Percentiles rank a stretch among this genome's conserved stretches.
phyloP scores from a whole-genome alignment of 2,797 vertebrate genomes.

The Alosa sapidissima region DNA sequence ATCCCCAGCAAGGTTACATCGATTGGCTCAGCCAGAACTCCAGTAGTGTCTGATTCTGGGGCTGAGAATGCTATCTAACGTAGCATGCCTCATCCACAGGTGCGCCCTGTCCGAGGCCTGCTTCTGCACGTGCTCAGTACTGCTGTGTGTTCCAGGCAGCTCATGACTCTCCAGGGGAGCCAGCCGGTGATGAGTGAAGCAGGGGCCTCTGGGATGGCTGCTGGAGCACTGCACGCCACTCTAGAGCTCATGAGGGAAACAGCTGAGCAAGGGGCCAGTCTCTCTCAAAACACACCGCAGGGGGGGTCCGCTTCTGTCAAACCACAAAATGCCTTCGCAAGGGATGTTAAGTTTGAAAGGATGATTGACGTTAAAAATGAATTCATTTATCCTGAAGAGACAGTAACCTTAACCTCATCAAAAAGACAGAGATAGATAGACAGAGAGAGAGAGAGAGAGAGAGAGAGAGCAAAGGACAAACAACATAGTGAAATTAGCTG shows the following conservation, averaged over 20 bases:
- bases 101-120: neutral
- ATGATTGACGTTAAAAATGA: neutral
- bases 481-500: neutral
- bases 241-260: conserved; percentile 25
- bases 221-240: conserved; percentile 44
- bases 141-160: conserved; percentile 47
- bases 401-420: neutral
- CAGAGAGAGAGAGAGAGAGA: no score
- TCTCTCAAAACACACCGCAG: neutral
- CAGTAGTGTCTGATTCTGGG: neutral
- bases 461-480: neutral
- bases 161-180: conserved; percentile 48
- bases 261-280: conserved; percentile 17
- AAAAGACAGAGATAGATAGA: neutral
- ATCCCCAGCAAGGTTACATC: neutral
- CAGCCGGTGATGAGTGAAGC: conserved; percentile 71
- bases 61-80: neutral
- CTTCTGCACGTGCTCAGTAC: conserved; percentile 37
- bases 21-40: neutral
- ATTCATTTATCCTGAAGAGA: neutral
- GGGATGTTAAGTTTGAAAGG: neutral
- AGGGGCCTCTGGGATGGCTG: conserved; percentile 63
- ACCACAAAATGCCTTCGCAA: neutral
- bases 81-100: neutral
- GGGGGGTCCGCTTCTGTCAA: neutral